Evolutionary conservation across 2,888 invertebrate genomes (phyloP).

Genomic region (Phyto melanocephala): DNA sequence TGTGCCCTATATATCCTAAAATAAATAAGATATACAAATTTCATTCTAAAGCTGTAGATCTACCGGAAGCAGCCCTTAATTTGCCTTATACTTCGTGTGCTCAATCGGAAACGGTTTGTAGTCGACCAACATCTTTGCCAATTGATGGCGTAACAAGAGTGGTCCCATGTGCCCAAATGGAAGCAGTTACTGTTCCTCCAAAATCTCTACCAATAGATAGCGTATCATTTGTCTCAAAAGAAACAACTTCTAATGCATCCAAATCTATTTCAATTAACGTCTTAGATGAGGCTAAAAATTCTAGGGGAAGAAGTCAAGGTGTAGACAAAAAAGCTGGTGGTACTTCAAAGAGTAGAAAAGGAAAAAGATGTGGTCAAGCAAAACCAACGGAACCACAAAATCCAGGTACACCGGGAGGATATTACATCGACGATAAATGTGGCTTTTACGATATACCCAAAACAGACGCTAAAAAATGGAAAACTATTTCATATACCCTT

Average conservation of each 20-base stretch:
- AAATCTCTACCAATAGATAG: too few species aligned
- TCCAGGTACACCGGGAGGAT: slow-evolving; percentile 2
- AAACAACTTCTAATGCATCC: too few species aligned
- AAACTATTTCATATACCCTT: slow-evolving; percentile 7
- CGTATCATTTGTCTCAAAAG: too few species aligned
- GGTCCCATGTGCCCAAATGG: too few species aligned
- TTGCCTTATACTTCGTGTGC: not conserved
- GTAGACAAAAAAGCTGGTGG: not conserved
- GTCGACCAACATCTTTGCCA: not conserved
- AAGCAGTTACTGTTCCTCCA: too few species aligned
- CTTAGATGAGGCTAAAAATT: not conserved
- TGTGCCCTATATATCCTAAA: not conserved
- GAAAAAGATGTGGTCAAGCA: slow-evolving; percentile 18
- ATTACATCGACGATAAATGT: slow-evolving; percentile 37
- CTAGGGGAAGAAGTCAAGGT: not conserved
- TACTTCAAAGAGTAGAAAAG: not conserved
- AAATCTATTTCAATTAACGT: too few species aligned
- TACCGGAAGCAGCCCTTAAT: not conserved
- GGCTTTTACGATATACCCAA: slow-evolving; percentile 9
- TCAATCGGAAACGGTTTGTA: not conserved
- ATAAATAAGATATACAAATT: not conserved
- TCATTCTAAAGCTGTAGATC: slow-evolving; percentile 9
- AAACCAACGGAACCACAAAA: not conserved
- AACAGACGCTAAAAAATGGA: slow-evolving; percentile 26
- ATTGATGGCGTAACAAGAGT: not conserved